phyloP scores from a whole-genome alignment of 23 tunicate genomes.

The Aplidium turbinatum region DNA sequence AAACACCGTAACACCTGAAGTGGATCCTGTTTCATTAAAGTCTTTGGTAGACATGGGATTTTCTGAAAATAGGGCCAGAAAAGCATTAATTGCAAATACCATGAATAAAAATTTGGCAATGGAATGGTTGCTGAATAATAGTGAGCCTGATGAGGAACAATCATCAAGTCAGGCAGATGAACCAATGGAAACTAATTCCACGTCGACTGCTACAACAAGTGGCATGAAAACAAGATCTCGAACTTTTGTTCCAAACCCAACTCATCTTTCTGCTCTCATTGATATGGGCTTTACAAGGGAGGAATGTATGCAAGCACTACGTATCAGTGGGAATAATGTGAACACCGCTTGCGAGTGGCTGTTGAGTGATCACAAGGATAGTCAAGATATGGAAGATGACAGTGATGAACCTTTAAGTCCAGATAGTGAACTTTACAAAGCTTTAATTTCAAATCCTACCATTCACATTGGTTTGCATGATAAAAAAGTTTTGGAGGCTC shows the following conservation, averaged over 20 bases:
- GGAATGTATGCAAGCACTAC: conserved; percentile 58
- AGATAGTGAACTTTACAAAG: conserved; percentile 77
- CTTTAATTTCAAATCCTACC: conserved; percentile 73
- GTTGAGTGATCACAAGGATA: conserved; percentile 54
- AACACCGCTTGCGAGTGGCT: conserved; percentile 90
- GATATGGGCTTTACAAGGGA: conserved; percentile 84
- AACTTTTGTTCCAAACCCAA: conserved; percentile 66
- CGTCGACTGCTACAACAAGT: background rate
- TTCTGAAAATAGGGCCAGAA: conserved; percentile 52
- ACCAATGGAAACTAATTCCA: conserved; percentile 27
- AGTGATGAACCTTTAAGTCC: conserved; percentile 59
- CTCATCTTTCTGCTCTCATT: conserved; percentile 45
- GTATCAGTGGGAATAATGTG: conserved; percentile 63
- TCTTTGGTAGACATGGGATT: conserved; percentile 78
- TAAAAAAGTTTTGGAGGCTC: conserved; percentile 80
- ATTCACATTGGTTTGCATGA: conserved; percentile 90
- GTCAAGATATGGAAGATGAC: conserved; percentile 20
- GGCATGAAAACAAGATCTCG: conserved; percentile 26
- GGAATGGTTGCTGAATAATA: conserved; percentile 73
- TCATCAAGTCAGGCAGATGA: conserved; percentile 20
- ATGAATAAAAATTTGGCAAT: conserved; percentile 61
- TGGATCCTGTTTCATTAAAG: conserved; percentile 12
- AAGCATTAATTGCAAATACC: conserved; percentile 46
- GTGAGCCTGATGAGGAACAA: conserved; percentile 9
- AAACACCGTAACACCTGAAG: background rate